Base-by-base conservation (phyloP, 2,113 vertebrate species). In the Pandion haliaetus region DNA sequence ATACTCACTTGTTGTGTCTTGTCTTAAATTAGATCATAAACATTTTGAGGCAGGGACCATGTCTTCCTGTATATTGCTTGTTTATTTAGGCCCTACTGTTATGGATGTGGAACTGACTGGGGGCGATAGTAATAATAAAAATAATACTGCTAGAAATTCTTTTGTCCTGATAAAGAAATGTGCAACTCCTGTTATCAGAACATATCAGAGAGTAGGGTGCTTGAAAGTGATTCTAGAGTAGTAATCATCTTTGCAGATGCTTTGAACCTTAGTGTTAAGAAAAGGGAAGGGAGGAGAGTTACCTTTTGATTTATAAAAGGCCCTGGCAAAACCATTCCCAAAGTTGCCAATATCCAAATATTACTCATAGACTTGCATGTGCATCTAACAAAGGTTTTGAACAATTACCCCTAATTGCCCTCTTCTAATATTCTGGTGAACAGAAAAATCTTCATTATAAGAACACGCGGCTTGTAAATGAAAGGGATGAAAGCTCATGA, bases 1-100 rank as follows among this genome's bases (percentile, higher is more conserved):
- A 90, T 25, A 71, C 86, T 97, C 93, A 93, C 96, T 96, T 97
- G 94, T 97, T 96, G 94, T 90, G 91, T 95, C 96, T 96, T 97
- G 96, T 96, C 95, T 96, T 93, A 94, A 94, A 96, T 96, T 81
- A 95, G 95, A 96, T 96, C 96, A 95, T 94, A 97, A 97, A 96
- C 95, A 95, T 95, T 95, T 91, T 66, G 87, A 93, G 67, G 81
- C 88, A 92, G 67, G 52, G 93, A 79, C 78, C 66, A 54, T 61
- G 81, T 92, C 94, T 95, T 96, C 50, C 65, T 91, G 45, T 65
- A 76, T 34, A 13, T 70, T 73, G 80, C 42, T 90, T 95, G 67
- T 91, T 67, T 88, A 38, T 80, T 91, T 93, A 76, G 79, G 73
- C 59, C 62, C 78, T 91, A 29, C 89, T 87, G 84, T 66, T 93